Percentiles rank a stretch among this genome's conserved stretches.
Evolutionary conservation across 1,140 invertebrate genomes (phyloP).

Genomic region (Homalodisca vitripennis): DNA sequence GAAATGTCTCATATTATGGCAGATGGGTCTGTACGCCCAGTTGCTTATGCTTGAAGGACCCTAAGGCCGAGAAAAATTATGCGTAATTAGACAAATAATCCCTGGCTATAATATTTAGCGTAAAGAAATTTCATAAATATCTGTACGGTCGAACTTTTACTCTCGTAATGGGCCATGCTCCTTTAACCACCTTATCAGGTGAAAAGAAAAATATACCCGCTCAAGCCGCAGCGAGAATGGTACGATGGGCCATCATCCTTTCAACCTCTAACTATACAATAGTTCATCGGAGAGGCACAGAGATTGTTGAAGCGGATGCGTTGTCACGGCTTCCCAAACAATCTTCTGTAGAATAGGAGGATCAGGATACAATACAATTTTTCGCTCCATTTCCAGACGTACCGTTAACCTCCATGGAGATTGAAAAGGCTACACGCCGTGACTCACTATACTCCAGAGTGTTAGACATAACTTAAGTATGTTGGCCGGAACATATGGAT

Average conservation of each 20-base stretch:
- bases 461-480: neutral
- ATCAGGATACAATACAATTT: neutral
- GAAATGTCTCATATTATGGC: neutral
- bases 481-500: neutral
- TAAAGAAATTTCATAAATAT: slow-evolving; percentile 33
- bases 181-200: neutral
- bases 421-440: neutral
- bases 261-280: neutral
- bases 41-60: neutral
- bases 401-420: neutral
- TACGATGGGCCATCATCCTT: neutral
- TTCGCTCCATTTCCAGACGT: neutral
- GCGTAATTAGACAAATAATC: slow-evolving; percentile 14
- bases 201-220: neutral
- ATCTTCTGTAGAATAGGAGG: neutral
- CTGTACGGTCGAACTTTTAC: slow-evolving; percentile 23
- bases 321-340: neutral
- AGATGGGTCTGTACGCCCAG: neutral
- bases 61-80: slow-evolving; percentile 23
- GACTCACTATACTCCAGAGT: neutral
- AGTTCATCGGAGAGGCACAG: neutral
- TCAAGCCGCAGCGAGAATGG: neutral
- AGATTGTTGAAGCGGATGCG: neutral
- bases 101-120: slow-evolving; percentile 21
- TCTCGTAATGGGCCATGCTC: neutral